A percentile compares a stretch with the other conserved stretches of the same genome.
These are phyloP conservation scores for Telenomus remus DNA, from an alignment of 1,140 invertebrate species.

Conservation along the genomic window DNA sequence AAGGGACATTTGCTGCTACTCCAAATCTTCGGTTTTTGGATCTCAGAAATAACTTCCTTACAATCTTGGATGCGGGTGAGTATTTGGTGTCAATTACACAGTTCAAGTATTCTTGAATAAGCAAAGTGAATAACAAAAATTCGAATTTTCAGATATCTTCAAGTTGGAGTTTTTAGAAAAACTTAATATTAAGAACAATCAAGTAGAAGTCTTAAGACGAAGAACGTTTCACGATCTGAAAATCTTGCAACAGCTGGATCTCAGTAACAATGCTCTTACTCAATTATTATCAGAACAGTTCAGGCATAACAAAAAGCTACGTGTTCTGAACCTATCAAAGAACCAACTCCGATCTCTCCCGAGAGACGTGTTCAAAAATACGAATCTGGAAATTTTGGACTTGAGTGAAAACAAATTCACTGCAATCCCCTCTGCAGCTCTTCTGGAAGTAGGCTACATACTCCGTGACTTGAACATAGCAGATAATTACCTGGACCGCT, in stretches of 20 bases:
- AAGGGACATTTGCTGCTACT: slow-evolving; percentile 81
- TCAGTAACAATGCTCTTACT: slow-evolving; percentile 85
- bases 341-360: slow-evolving; percentile 87
- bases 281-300: slow-evolving; percentile 89
- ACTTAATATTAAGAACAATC: slow-evolving; percentile 84
- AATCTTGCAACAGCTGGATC: slow-evolving; percentile 85
- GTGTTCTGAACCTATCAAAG: slow-evolving; percentile 84
- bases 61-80: slow-evolving; percentile 68
- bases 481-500: slow-evolving; percentile 88
- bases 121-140: too few species aligned
- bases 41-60: slow-evolving; percentile 81
- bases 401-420: slow-evolving; percentile 87
- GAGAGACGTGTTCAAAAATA: slow-evolving; percentile 87
- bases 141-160: slow-evolving; percentile 69
- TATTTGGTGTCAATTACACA: neutral
- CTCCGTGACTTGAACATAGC: slow-evolving; percentile 85
- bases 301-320: slow-evolving; percentile 83
- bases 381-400: slow-evolving; percentile 86
- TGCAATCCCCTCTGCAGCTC: slow-evolving; percentile 82
- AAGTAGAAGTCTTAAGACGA: slow-evolving; percentile 82
- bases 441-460: slow-evolving; percentile 85
- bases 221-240: slow-evolving; percentile 84
- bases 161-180: slow-evolving; percentile 81
- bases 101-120: too few species aligned
- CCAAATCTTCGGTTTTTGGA: slow-evolving; percentile 80